Evolutionary conservation across 2,888 invertebrate species (phyloP).

Genomic region (Anaspis maculata): DNA sequence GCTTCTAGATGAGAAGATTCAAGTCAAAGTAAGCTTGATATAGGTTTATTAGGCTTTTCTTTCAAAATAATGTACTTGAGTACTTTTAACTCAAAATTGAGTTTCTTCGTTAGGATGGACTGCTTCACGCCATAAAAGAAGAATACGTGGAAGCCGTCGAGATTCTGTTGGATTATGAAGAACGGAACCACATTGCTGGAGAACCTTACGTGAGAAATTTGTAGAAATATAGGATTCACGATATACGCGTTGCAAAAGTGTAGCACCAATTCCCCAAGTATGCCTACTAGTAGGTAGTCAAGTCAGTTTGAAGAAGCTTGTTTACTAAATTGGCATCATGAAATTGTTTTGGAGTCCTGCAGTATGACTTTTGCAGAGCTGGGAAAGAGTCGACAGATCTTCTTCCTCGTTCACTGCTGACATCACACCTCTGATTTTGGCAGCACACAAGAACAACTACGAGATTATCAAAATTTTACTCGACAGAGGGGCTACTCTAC

Average conservation of each 20-base stretch:
- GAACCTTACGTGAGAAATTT: constrained; percentile 50
- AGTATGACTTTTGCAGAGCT: constrained; percentile 52
- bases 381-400: constrained; percentile 73
- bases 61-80: background rate
- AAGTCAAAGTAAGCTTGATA: constrained; percentile 77
- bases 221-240: too few relatives aligned
- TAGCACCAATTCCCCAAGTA: too few relatives aligned
- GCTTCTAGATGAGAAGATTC: constrained; percentile 71
- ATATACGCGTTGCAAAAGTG: too few relatives aligned
- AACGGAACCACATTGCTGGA: constrained; percentile 65
- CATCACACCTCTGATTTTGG: constrained; percentile 90
- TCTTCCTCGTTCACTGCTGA: constrained; percentile 87
- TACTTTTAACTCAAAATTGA: background rate
- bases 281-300: too few relatives aligned
- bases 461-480: constrained; percentile 91
- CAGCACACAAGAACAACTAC: constrained; percentile 94
- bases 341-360: background rate
- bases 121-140: constrained; percentile 94
- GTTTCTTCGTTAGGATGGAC: constrained; percentile 56
- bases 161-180: constrained; percentile 83
- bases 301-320: too few relatives aligned
- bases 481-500: constrained; percentile 86
- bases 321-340: too few relatives aligned
- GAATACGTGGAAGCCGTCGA: constrained; percentile 98
- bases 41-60: too few relatives aligned